These are phyloP conservation scores for Craterocephalus amniculus DNA, from an alignment of 2,797 vertebrate species.

Conservation along the genomic window DNA sequence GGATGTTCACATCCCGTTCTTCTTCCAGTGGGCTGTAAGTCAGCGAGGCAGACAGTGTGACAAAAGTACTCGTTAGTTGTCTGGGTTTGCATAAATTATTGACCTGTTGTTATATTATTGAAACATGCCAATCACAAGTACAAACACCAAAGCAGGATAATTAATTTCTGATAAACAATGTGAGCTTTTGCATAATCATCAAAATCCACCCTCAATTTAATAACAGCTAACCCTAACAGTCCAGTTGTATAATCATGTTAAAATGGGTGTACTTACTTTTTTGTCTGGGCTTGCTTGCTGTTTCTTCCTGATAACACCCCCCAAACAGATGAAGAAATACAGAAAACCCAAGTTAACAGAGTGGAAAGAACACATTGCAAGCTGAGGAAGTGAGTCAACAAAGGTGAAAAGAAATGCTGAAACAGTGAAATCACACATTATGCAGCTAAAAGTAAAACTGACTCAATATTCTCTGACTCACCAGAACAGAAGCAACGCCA, in stretches of 20 bases:
- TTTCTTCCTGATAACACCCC: conserved; percentile 44
- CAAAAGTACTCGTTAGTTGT: neutral
- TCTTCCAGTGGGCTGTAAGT: neutral
- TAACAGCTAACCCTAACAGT: neutral
- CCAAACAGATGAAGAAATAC: neutral
- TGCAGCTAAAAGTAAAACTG: neutral
- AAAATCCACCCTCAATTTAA: no score
- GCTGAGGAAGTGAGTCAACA: neutral
- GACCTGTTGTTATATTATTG: neutral
- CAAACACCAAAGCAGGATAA: neutral
- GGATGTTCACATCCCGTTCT: conserved; percentile 1
- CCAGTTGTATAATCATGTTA: neutral
- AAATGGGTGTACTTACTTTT: conserved; percentile 44
- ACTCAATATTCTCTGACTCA: conserved; percentile 50
- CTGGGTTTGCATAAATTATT: neutral
- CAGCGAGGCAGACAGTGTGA: conserved; percentile 12
- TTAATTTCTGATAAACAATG: no score
- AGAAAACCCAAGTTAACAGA: neutral
- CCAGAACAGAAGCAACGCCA: conserved; percentile 47
- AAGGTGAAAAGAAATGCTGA: neutral
- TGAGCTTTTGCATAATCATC: no score
- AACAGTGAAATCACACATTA: neutral
- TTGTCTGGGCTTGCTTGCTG: neutral
- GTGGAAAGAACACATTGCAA: conserved; percentile 1
- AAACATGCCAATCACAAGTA: neutral